These are phyloP conservation scores for Ammodytes marinus DNA, from an alignment of 2,113 vertebrate species.

Conservation along the genomic window DNA sequence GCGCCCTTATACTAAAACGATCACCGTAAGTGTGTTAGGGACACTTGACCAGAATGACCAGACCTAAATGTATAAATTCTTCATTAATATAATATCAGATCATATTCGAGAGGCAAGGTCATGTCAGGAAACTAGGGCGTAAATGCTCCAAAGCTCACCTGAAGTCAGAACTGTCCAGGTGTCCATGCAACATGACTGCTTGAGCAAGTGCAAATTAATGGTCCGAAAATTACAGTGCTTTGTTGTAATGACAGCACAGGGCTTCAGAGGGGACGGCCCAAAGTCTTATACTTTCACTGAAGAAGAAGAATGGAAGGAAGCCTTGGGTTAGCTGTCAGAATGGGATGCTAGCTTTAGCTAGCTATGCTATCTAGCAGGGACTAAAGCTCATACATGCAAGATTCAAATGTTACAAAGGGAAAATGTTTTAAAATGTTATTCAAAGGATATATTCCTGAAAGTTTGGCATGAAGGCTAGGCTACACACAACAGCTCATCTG, in stretches of 20 bases:
- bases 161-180: conserved; percentile 55
- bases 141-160: conserved; percentile 39
- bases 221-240: conserved; percentile 11
- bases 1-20: neutral
- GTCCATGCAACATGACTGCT: conserved; percentile 22
- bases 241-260: conserved; percentile 50
- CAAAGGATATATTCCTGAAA: neutral
- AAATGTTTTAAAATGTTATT: too few species aligned
- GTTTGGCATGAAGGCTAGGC: neutral
- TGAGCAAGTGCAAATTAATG: conserved; percentile 29
- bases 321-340: neutral
- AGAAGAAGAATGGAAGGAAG: conserved; percentile 21
- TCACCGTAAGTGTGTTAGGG: neutral
- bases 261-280: neutral
- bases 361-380: neutral
- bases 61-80: neutral
- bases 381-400: neutral
- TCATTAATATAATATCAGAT: neutral
- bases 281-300: conserved; percentile 28
- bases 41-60: neutral
- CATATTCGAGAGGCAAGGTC: neutral
- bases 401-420: neutral
- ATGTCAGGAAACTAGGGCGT: neutral
- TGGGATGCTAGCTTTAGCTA: neutral
- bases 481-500: neutral